Evolutionary conservation across 2,797 vertebrate species (phyloP).

Genomic region (Cyprinodon diabolis): DNA sequence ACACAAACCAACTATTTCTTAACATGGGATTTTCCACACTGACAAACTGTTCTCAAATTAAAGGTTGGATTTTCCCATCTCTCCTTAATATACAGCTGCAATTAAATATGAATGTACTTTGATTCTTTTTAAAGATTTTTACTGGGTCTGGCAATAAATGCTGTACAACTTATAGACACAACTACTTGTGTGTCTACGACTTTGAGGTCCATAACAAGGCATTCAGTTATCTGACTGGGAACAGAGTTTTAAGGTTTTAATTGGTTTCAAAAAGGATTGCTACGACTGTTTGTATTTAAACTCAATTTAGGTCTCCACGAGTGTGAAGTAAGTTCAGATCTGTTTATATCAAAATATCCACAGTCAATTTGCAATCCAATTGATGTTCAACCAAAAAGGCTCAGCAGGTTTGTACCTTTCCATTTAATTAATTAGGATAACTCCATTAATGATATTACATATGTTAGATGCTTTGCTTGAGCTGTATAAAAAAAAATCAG

Average conservation of each 20-base stretch:
- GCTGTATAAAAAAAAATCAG: conserved; percentile 16
- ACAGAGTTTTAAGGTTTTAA: too few species aligned
- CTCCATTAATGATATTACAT: conserved; percentile 42
- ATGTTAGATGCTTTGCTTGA: conserved; percentile 13
- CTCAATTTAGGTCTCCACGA: neutral
- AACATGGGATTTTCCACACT: neutral
- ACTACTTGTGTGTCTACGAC: neutral
- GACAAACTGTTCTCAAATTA: neutral
- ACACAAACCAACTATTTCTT: neutral
- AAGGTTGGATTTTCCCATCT: neutral
- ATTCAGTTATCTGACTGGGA: too few species aligned
- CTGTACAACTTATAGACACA: neutral
- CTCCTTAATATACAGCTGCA: neutral
- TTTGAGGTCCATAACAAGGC: neutral
- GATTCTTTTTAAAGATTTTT: neutral
- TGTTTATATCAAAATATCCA: neutral
- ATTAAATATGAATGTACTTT: neutral
- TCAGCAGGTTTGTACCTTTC: neutral
- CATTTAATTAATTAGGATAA: conserved; percentile 31
- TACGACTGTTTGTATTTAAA: neutral
- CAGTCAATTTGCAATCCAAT: neutral
- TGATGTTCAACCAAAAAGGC: neutral
- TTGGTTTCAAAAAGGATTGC: neutral
- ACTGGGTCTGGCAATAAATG: neutral
- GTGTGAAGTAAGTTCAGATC: neutral